Percentiles rank a stretch among this genome's conserved stretches.
These are phyloP conservation scores for Bellardia pandia DNA, from an alignment of 2,888 invertebrate species.

Conservation along the genomic window DNA sequence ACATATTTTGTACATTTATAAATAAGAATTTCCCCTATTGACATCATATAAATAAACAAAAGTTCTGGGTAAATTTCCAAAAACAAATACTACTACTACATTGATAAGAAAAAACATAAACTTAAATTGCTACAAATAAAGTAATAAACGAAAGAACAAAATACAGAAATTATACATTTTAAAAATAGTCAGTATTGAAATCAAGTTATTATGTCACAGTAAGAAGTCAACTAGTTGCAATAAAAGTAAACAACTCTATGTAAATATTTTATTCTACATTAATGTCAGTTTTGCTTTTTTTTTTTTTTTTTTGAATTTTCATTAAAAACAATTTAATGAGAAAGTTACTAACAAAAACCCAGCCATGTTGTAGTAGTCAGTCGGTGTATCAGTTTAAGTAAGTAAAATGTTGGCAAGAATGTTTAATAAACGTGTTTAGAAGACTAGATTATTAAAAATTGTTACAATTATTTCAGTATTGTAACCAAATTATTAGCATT, in stretches of 20 bases:
- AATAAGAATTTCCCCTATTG: too few relatives aligned
- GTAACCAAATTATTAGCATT: constrained; percentile 17
- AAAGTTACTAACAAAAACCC: constrained; percentile 26
- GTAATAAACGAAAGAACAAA: neutral
- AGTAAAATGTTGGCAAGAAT: neutral
- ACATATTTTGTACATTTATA: too few relatives aligned
- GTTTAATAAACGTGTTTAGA: constrained; percentile 27
- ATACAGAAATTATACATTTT: neutral
- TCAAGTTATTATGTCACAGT: constrained; percentile 6
- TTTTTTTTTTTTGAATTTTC: neutral
- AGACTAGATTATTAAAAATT: neutral
- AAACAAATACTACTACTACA: too few relatives aligned
- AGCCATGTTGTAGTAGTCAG: too few relatives aligned
- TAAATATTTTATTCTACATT: neutral
- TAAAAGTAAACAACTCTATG: neutral
- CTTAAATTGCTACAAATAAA: too few relatives aligned
- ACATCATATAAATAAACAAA: too few relatives aligned
- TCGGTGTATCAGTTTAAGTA: neutral
- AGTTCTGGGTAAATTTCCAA: neutral
- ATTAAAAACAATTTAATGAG: constrained; percentile 20
- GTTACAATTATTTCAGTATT: neutral
- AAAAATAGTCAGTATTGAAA: neutral
- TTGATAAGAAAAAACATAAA: too few relatives aligned
- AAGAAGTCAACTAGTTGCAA: neutral
- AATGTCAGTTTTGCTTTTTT: neutral